A percentile compares a stretch with the other conserved stretches of the same genome.
phyloP scores from a whole-genome alignment of 1,140 invertebrate genomes.

The Brachionus calyciflorus region DNA sequence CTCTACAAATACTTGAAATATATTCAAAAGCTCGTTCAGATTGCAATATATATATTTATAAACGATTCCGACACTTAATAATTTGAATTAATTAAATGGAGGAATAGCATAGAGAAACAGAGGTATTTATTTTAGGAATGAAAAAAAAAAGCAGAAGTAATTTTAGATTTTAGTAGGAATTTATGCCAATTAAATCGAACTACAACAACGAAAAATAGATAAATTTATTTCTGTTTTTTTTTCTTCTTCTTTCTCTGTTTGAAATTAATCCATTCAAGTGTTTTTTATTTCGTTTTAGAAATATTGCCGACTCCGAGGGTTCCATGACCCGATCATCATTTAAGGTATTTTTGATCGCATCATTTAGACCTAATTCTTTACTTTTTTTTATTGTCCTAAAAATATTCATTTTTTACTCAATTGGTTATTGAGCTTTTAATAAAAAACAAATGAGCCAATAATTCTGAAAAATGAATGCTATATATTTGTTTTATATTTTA shows the following conservation, averaged over 20 bases:
- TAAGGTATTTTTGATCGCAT: too few relatives aligned
- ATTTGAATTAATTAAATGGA: constrained; percentile 43
- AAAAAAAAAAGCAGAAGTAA: constrained; percentile 4
- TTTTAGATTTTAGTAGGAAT: not conserved
- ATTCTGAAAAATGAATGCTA: not conserved
- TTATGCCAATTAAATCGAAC: constrained; percentile 42
- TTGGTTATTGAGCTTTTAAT: not conserved
- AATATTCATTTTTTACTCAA: not conserved
- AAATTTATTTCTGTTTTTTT: not conserved
- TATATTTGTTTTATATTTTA: not conserved
- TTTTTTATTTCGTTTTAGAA: not conserved
- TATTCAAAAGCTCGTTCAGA: constrained; percentile 25
- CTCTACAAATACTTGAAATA: constrained; percentile 41
- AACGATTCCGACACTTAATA: constrained; percentile 32
- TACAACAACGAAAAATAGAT: not conserved
- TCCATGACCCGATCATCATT: too few relatives aligned
- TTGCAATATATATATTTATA: constrained; percentile 28
- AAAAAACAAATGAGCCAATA: constrained; percentile 28
- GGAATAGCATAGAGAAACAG: not conserved
- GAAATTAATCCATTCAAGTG: constrained; percentile 26
- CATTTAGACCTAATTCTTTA: too few relatives aligned
- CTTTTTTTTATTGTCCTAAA: not conserved
- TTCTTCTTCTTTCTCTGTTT: constrained; percentile 8
- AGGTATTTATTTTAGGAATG: too few relatives aligned
- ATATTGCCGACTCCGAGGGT: not conserved